phyloP scores from a whole-genome alignment of 2,113 vertebrate genomes.

The Paramormyrops kingsleyae region DNA sequence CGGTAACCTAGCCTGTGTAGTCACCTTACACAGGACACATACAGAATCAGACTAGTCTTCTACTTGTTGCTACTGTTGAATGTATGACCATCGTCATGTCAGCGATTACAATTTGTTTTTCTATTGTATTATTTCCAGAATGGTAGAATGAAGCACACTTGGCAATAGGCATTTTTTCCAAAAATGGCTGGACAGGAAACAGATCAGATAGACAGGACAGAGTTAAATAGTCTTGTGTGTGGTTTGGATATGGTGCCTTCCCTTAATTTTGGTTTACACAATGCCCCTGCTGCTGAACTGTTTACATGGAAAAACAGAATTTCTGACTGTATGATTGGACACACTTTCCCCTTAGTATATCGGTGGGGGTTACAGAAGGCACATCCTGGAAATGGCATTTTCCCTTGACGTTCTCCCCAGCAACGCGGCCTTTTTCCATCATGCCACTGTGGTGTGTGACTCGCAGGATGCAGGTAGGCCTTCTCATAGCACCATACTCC shows the following conservation, averaged over 20 bases:
- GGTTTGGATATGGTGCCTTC: not conserved
- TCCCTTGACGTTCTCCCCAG: slow-evolving; percentile 27
- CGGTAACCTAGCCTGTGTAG: not conserved
- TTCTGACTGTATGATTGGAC: not conserved
- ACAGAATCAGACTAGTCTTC: not conserved
- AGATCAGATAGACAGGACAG: not conserved
- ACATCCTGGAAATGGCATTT: slow-evolving; percentile 28
- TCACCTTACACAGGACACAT: not conserved
- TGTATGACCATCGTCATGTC: not conserved
- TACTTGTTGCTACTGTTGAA: not conserved
- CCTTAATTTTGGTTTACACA: not conserved
- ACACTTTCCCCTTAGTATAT: slow-evolving; percentile 28
- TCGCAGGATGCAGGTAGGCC: slow-evolving; percentile 34
- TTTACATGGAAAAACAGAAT: not conserved
- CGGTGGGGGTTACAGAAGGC: slow-evolving; percentile 28
- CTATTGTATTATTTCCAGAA: not conserved
- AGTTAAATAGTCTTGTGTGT: not conserved
- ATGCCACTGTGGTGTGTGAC: slow-evolving; percentile 15
- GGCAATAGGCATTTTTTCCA: not conserved
- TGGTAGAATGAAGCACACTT: not conserved
- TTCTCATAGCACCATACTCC: not conserved
- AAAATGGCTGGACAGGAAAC: not conserved
- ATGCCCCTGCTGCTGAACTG: not conserved
- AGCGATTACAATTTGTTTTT: not conserved
- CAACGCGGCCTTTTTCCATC: slow-evolving; percentile 14